Conservation (phyloP, 2,797 vertebrate species). For the Rhinophrynus dorsalis region DNA sequence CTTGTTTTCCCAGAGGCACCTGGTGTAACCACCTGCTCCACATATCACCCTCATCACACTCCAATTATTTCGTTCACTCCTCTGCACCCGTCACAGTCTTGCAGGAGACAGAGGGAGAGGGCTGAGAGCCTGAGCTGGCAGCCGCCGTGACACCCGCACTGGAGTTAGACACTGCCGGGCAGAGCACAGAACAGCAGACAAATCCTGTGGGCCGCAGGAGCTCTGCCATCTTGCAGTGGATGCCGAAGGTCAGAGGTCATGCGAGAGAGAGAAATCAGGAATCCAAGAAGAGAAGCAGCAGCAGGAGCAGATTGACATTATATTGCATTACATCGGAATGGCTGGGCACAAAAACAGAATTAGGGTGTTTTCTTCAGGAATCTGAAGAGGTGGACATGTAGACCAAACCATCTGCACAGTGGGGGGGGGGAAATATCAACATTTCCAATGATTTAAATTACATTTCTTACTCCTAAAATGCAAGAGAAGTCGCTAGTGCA, state of each 20-base stretch:
- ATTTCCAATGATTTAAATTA: no score
- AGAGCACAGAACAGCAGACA: not conserved
- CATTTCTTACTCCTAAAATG: no score
- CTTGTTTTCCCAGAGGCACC: constrained; percentile 20
- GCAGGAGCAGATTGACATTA: not conserved
- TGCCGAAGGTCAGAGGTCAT: not conserved
- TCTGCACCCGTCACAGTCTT: constrained; percentile 6
- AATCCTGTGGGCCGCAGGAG: not conserved
- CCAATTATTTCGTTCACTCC: constrained; percentile 35
- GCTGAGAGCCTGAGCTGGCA: not conserved
- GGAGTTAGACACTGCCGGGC: not conserved
- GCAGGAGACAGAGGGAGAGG: constrained; percentile 13
- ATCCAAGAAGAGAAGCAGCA: not conserved
- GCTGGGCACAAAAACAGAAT: no score
- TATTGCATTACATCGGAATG: no score
- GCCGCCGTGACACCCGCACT: not conserved
- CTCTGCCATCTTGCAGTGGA: not conserved
- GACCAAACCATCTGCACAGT: no score
- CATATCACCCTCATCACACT: constrained; percentile 28
- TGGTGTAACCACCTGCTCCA: constrained; percentile 31
- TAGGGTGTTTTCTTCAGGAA: no score
- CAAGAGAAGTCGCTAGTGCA: no score
- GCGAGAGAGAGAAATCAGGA: not conserved
- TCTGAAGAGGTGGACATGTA: no score
- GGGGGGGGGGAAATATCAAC: no score